Base-by-base conservation (phyloP, 2,888 invertebrate genomes). In the Malthinus seriepunctatus region DNA sequence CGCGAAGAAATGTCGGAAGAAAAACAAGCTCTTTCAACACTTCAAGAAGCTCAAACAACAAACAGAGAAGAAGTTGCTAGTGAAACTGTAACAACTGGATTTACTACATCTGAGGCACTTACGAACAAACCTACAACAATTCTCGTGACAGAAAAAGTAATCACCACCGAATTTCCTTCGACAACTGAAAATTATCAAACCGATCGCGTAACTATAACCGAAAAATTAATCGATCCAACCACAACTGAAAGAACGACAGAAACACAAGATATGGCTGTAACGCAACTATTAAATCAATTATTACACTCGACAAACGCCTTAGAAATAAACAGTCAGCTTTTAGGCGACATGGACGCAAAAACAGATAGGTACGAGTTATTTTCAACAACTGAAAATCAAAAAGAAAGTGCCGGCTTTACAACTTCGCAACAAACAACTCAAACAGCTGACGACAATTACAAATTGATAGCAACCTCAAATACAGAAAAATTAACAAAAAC, bases 241-340 rank as follows among this genome's bases (percentile, higher is more conserved):
- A 37, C 42, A 8, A 46, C 32, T 31, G 31, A 45, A 14, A 51
- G 50, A 33, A 54, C 32, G 34, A 53, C 44, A 32, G 35, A 48
- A 51, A 51, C 50, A 12, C 45, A 53, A 46, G 60, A 52, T 31
- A 34, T 58, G 15, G 54, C 56, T 7, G 65, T 67, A 33, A 67
- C 70, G 9, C 71, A 71, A 62, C 61, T 72, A 32, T 62, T 76
- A 33, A 71, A 76, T 51, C 72, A 76, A 57, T 62, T 75, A 8
- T 56, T 76, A 31, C 69, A 73, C 3, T 70, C 73, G 1, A 76
- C 75, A 0, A 75, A 76, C 57, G 73, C 76, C 54, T 73, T 76
- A 51, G 74, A 76, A 63, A 75, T 77, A 31, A 77, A 77, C 55
- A 69, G 72, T 7, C 73, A 76, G 57, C 39, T 52, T n/a, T 14